Conservation (phyloP, 1,140 invertebrate genomes). For the Harlomillsia oculata region DNA sequence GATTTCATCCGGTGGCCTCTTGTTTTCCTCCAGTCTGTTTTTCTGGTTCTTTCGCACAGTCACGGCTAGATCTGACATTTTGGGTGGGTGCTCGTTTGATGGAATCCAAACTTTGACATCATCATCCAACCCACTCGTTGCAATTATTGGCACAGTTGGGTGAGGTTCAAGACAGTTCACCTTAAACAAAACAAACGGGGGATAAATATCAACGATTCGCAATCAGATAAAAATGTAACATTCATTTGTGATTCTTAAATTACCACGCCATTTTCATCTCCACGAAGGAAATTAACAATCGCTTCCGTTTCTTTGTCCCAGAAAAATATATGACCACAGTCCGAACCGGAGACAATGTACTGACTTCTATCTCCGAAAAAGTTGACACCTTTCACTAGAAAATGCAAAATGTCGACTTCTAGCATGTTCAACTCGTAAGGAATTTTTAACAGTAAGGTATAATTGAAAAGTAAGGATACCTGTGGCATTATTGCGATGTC, state of each 20-base stretch:
- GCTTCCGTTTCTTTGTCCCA: conserved; percentile 85
- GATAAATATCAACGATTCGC: no score
- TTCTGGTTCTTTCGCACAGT: conserved; percentile 44
- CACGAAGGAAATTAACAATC: conserved; percentile 77
- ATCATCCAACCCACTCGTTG: conserved; percentile 80
- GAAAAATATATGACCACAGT: conserved; percentile 88
- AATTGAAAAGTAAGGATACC: conserved; percentile 37
- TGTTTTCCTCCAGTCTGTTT: conserved; percentile 43
- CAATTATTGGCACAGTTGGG: conserved; percentile 73
- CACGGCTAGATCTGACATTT: conserved; percentile 43
- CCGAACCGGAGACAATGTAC: conserved; percentile 84
- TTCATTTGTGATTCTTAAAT: conserved; percentile 36
- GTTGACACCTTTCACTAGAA: conserved; percentile 79
- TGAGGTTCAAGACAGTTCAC: conserved; percentile 88
- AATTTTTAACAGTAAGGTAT: background rate
- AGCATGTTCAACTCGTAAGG: background rate
- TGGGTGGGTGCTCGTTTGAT: conserved; percentile 50
- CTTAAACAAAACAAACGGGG: no score
- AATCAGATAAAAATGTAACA: conserved; percentile 28
- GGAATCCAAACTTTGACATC: conserved; percentile 92
- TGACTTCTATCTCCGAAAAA: conserved; percentile 86
- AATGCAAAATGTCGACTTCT: background rate
- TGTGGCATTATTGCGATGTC: conserved; percentile 65
- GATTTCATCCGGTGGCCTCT: conserved; percentile 43
- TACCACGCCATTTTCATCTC: conserved; percentile 77